Evolutionary conservation across 2,113 vertebrate genomes (phyloP).

Genomic region (Procapra przewalskii): DNA sequence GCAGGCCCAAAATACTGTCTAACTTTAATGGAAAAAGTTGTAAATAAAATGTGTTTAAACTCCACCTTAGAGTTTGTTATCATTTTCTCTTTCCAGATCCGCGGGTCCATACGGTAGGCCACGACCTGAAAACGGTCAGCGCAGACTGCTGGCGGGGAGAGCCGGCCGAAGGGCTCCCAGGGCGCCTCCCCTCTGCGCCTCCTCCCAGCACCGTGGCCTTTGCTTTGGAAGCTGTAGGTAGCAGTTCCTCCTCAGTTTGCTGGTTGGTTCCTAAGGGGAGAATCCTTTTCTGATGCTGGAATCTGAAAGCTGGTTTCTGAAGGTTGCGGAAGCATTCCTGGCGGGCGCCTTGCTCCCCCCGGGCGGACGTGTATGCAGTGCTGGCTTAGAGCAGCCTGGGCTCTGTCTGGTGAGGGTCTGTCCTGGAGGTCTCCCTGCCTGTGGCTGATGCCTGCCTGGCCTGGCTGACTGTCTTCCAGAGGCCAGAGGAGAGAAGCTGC

Average conservation of each 20-base stretch:
- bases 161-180: accelerated
- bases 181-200: accelerated
- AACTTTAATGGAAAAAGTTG: not conserved
- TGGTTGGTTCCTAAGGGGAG: not conserved
- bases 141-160: not conserved
- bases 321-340: not conserved
- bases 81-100: not conserved
- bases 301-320: not conserved
- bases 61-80: not conserved
- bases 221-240: accelerated
- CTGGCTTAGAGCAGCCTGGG: not conserved
- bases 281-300: not conserved
- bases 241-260: not conserved
- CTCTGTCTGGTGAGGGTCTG: not conserved
- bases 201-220: not conserved
- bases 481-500: constrained; percentile 45
- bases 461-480: not conserved
- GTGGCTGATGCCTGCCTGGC: not conserved
- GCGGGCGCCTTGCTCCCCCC: not conserved
- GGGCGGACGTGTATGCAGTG: accelerated
- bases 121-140: accelerated
- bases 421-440: not conserved
- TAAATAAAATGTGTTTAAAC: not conserved
- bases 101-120: not conserved
- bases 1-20: not conserved